A percentile compares a stretch with the other conserved stretches of the same genome.
Conservation (phyloP, 2,113 vertebrate genomes). For the Sprattus sprattus region DNA sequence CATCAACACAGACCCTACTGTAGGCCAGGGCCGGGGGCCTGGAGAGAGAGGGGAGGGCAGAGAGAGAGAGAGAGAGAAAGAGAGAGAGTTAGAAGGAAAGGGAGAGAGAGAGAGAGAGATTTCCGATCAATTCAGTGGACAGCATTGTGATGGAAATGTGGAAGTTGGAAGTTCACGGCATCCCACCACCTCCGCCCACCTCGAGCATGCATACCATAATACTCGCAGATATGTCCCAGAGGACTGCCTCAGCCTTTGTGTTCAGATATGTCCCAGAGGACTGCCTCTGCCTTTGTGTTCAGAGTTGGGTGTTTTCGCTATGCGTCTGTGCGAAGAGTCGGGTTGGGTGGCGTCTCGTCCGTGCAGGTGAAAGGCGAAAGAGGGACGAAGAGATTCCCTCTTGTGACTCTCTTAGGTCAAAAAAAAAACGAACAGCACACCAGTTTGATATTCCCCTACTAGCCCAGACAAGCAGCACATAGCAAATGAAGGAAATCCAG, state of each 20-base stretch:
- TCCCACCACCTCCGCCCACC: slow-evolving; percentile 6
- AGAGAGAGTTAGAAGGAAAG: not conserved
- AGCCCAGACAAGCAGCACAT: too few relatives aligned
- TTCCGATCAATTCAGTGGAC: not conserved
- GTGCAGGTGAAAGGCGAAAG: not conserved
- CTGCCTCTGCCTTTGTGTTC: not conserved
- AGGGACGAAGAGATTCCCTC: not conserved
- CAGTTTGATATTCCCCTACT: not conserved
- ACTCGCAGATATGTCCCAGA: not conserved
- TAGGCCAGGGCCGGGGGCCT: not conserved
- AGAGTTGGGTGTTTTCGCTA: not conserved
- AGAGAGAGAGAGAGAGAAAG: not conserved
- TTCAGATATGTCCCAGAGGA: slow-evolving; percentile 3
- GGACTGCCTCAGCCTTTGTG: not conserved
- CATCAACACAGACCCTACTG: slow-evolving; percentile 2
- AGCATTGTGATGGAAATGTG: not conserved
- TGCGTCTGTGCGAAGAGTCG: not conserved
- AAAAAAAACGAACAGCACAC: not conserved
- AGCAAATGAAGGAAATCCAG: too few relatives aligned
- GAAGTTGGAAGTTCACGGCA: not conserved
- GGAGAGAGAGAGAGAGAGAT: not conserved
- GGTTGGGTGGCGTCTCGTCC: not conserved
- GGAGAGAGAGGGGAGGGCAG: not conserved
- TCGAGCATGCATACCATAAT: not conserved
- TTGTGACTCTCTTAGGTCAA: not conserved